Base-by-base conservation (phyloP, 1,140 invertebrate species). In the Ceratosolen fusciceps region DNA sequence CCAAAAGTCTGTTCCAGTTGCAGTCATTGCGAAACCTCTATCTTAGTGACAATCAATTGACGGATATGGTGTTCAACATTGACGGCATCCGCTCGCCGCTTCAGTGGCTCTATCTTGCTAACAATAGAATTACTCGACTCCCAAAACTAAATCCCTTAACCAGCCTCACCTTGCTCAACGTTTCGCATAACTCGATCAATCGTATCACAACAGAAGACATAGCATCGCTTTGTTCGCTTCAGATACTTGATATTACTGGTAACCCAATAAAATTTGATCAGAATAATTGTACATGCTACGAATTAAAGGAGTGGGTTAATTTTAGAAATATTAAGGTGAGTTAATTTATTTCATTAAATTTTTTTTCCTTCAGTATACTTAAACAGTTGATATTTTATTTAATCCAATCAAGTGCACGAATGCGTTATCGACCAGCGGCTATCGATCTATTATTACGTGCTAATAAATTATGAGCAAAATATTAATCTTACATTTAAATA, bases 141-240 rank as follows among this genome's bases (percentile, higher is more conserved):
- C 88, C 88, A 0, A 14, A 81, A 2, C 26, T 88, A 1, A 83
- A 82, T 8, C 52, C 74, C 0, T 34, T 86, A 0, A 80, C 88
- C 0, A 84, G 80, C 0, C 58, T 91, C 12, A 49, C 29, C 0
- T 52, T 84, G 14, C 74, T 91, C 8, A 91, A 91, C 74, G 72
- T 91, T 0, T 88, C 87, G 0, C 70, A 81, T 5, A 91, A 91
- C 56, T 1, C n/a, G 0, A 91, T 91, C 34, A 43, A 12, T 0
- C 72, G 73, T 7, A 78, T 91, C 1, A 83, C 79, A 19, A 76
- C 85, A 2, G 87, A 87, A 1, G 87, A 91, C 1, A 77, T 91
- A 19, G 87, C 86, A 0, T 82, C 85, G 0, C 86, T 88, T 10
- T 90, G 89, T 56, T 85, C 80, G 0, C 73, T 90, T 0, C 74